Evolutionary conservation across 2,888 invertebrate species (phyloP).

Genomic region (Scrobipalpa atriplicella): DNA sequence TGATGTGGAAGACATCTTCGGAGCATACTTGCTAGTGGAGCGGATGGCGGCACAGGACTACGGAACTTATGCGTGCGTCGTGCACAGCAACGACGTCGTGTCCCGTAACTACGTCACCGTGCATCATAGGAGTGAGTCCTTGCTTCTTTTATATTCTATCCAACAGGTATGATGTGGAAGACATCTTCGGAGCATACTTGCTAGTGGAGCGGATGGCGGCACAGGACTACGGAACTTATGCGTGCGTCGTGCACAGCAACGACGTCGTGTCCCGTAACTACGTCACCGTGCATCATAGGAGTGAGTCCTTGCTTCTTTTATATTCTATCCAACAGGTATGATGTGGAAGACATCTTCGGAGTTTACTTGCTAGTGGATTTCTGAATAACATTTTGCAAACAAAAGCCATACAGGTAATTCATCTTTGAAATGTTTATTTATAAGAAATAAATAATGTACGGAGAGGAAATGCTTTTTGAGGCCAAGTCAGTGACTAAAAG

Average conservation of each 20-base stretch:
- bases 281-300: constrained; percentile 80
- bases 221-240: constrained; percentile 88
- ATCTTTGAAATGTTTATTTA: neutral
- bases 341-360: constrained; percentile 87
- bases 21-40: constrained; percentile 86
- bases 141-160: neutral
- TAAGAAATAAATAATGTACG: neutral
- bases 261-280: constrained; percentile 75
- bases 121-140: constrained; percentile 79
- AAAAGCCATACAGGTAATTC: neutral
- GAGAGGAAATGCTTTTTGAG: too few relatives aligned
- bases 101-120: constrained; percentile 77
- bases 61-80: constrained; percentile 87
- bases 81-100: constrained; percentile 84
- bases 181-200: constrained; percentile 88
- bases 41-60: constrained; percentile 85
- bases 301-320: constrained; percentile 62
- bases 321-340: constrained; percentile 84
- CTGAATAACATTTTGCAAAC: too few relatives aligned
- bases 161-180: constrained; percentile 87
- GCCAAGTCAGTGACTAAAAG: neutral
- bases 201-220: constrained; percentile 82
- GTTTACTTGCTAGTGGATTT: constrained; percentile 84
- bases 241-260: constrained; percentile 87
- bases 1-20: constrained; percentile 87